Percentiles rank a stretch among this genome's conserved stretches.
Evolutionary conservation across 2,113 vertebrate species (phyloP).

Genomic region (Gambusia holbrooki): DNA sequence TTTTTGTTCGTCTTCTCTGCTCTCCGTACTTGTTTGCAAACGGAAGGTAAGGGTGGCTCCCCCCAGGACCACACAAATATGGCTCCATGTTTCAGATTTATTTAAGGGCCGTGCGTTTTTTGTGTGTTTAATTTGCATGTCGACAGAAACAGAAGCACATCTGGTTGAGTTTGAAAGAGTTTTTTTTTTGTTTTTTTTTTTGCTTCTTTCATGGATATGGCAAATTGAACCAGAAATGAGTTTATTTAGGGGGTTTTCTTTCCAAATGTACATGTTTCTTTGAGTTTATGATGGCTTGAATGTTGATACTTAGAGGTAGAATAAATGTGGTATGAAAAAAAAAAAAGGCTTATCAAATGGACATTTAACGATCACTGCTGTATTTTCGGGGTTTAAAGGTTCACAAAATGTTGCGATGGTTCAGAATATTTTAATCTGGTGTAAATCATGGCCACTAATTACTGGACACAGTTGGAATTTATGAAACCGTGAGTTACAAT

Average conservation of each 20-base stretch:
- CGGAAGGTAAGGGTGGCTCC: conserved; percentile 78
- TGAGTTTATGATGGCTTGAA: neutral
- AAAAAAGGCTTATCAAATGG: neutral
- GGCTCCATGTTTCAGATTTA: conserved; percentile 12
- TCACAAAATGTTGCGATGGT: too few relatives aligned
- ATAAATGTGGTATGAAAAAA: too few relatives aligned
- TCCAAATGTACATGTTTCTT: neutral
- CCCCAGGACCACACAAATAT: conserved; percentile 8
- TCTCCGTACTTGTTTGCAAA: conserved; percentile 70
- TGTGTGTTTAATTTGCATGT: conserved; percentile 21
- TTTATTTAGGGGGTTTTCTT: neutral
- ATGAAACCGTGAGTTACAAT: too few relatives aligned
- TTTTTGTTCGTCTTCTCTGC: conserved; percentile 62
- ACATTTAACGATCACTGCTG: neutral
- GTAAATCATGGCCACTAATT: too few relatives aligned
- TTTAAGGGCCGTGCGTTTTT: conserved; percentile 10
- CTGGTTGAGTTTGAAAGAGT: neutral
- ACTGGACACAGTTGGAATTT: too few relatives aligned
- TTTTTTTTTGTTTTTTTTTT: neutral
- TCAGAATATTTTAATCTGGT: too few relatives aligned
- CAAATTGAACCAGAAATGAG: neutral
- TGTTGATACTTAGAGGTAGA: too few relatives aligned
- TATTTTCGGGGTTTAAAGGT: too few relatives aligned
- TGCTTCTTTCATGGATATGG: neutral
- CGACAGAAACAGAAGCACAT: neutral